Base-by-base conservation (phyloP, 64 coral and sea anemone species). In the Pocillopora verrucosa region DNA sequence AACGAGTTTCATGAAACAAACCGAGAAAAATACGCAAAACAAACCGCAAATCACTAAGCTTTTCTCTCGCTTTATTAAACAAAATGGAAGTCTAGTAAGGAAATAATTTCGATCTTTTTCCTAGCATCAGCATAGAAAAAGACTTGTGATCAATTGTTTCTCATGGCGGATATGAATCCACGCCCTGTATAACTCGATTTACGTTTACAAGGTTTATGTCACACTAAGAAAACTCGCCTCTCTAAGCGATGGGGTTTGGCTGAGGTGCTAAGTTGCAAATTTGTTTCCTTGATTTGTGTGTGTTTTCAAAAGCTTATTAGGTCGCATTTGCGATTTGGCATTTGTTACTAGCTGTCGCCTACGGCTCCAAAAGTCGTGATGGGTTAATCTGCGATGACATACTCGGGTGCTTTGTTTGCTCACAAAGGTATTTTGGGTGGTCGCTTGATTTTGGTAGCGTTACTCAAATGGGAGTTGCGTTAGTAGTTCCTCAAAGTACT, bases 371-470 rank as follows among this genome's bases (percentile, higher is more conserved):
- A 45, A 84, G 63, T 70, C 37, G 63, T 16, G 36, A 84, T 37
- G 36, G 36, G 63, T 70, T 70, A 84, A 84, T 84, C 64, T 34
- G 82, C 56, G 82, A 84, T 84, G 82, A 84, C 82, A 84, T n/a
- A 22, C 64, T 57, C n/a, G 70, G 82, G 82, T 65, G 82, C 82
- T 65, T 84, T 72, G 82, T 84, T 84, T 84, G 56, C 82, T 24
- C 64, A 45, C 63, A 5, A 72, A 56, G 19, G 41, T 84, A 38
- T 45, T 70, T 70, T 70, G 37, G 37, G 63, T 70, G 63, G 63
- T 70, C 63, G 37, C 19, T 84, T 69, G 20, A 72, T 84, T 84
- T 84, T 70, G 37, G 2, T 45, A 84, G 67, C 67, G 3, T 17
- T 67, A 41, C 1, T 38, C 19, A 16, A 38, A 17, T 6, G 24